These are phyloP conservation scores for Garrulus glandarius DNA, from an alignment of 2,797 vertebrate genomes.

Conservation along the genomic window DNA sequence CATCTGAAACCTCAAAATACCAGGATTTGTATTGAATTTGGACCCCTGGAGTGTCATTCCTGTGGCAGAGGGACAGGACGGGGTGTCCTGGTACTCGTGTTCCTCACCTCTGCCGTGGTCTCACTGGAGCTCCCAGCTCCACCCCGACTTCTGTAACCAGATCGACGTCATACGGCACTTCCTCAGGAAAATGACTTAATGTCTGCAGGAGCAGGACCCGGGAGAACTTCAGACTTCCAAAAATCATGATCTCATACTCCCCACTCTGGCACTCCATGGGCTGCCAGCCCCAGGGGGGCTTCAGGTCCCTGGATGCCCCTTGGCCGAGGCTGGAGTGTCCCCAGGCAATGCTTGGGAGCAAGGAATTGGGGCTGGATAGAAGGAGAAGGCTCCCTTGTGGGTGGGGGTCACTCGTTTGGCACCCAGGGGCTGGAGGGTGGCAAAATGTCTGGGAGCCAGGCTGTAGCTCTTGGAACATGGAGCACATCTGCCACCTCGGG, in stretches of 20 bases:
- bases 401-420: not conserved
- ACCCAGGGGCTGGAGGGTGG: not conserved
- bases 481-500: rapidly evolving
- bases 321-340: rapidly evolving
- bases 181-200: constrained; percentile 63
- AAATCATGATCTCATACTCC: constrained; percentile 36
- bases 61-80: not conserved
- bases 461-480: not conserved
- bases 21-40: not conserved
- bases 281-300: constrained; percentile 24
- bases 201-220: constrained; percentile 40
- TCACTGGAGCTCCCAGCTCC: not conserved
- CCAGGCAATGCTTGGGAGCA: rapidly evolving
- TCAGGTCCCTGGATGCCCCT: not conserved
- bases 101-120: not conserved
- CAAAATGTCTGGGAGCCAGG: rapidly evolving
- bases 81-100: not conserved
- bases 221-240: not conserved
- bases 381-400: not conserved
- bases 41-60: not conserved
- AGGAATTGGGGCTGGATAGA: not conserved
- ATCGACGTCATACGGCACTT: constrained; percentile 9
- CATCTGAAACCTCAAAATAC: not conserved
- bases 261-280: not conserved
- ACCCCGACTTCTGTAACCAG: not conserved